Evolutionary conservation across 2,113 vertebrate species (phyloP).

Genomic region (Anser cygnoides): DNA sequence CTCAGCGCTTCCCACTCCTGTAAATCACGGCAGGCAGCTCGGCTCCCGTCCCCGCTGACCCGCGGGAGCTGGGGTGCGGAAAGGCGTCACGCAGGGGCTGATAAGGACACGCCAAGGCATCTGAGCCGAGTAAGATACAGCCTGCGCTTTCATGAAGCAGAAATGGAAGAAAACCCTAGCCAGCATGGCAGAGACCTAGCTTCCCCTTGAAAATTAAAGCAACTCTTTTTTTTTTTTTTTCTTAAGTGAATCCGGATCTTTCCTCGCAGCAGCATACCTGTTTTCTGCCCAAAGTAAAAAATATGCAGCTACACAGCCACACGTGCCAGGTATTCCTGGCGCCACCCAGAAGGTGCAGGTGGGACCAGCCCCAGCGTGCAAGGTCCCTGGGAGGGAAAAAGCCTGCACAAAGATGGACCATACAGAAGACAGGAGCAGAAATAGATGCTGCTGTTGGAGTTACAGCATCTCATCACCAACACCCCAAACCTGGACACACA

Average conservation of each 20-base stretch:
- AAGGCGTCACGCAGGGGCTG: accelerated
- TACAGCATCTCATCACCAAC: background rate
- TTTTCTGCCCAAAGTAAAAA: background rate
- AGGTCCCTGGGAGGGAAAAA: background rate
- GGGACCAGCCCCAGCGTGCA: background rate
- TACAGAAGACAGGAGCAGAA: background rate
- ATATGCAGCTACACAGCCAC: background rate
- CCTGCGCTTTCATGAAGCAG: background rate
- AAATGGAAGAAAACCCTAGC: background rate
- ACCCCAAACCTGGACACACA: background rate
- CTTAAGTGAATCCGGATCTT: background rate
- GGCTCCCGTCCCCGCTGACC: background rate
- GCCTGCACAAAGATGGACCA: too few species aligned
- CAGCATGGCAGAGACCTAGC: accelerated
- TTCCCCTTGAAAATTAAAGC: background rate
- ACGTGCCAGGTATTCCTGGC: background rate
- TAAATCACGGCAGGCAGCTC: background rate
- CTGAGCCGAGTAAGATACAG: background rate
- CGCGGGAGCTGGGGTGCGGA: background rate
- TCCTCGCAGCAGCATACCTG: background rate
- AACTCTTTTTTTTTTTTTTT: background rate
- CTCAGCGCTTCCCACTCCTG: accelerated
- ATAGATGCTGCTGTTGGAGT: background rate
- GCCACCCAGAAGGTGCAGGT: background rate
- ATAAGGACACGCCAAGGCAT: background rate